Base-by-base conservation (phyloP, 1,140 invertebrate genomes). In the Drosophila carrolli region DNA sequence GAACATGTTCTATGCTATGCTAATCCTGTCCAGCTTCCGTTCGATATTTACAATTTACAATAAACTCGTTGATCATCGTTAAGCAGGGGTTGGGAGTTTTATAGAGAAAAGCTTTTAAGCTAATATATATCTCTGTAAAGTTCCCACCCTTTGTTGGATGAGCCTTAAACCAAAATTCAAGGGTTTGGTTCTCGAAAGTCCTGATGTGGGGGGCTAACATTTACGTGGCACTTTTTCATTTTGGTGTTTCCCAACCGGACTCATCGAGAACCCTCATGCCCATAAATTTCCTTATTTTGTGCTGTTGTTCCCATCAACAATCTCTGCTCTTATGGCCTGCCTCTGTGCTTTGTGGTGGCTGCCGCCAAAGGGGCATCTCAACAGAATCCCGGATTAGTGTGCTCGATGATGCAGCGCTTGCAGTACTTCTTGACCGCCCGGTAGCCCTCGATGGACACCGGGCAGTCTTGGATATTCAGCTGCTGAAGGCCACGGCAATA, bases 361-460 rank as follows among this genome's bases (percentile, higher is more conserved):
- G 14, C 10, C n/a, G 9, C 50, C 50, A 19, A 51, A 13, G 50
- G 14, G 11, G 3, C 40, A 16, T 19, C 29, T 59, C 58, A 97
- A 93, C 95, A 98, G 92, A 98, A 98, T 27, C 97, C 97, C 47
- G 97, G 97, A 93, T 98, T 98, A 0, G 97, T 98, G 85, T 98
- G 97, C 92, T 98, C 97, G 75, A 98, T 98, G 57, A 98, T 96
- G 92, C 97, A 98, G 75, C 96, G 93, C 81, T 97, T 96, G 91
- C 97, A 98, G 90, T 97, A 97, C 85, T 96, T 97, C 91, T 98
- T 98, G 14, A 98, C 97, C 2, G 97, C 96, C 78, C 96, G 93
- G 91, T 98, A 98, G 0, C 97, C 97, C 81, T 98, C 95, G 29
- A 97, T 93, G 0, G 97, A 97, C 54, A 98, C 96, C 74, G 96